A percentile compares a stretch with the other conserved stretches of the same genome.
phyloP scores from a whole-genome alignment of 1,140 invertebrate species.

The Akabosia matsudoensis region DNA sequence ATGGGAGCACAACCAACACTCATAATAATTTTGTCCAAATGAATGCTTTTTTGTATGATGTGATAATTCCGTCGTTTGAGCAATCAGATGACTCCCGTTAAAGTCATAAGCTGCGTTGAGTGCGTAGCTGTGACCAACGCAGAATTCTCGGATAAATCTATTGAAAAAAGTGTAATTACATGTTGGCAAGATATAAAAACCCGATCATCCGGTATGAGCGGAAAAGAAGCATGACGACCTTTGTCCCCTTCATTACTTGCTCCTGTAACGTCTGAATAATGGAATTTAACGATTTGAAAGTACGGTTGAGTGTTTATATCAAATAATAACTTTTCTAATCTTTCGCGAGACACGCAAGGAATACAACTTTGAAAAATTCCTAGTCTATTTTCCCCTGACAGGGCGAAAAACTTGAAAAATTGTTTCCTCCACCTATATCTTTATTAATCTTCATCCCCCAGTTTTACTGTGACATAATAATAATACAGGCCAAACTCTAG shows the following conservation, averaged over 20 bases:
- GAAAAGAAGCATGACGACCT: too few species aligned
- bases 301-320: neutral
- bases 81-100: neutral
- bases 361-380: neutral
- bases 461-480: constrained; percentile 10
- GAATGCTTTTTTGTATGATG: constrained; percentile 1
- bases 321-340: neutral
- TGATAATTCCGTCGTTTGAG: constrained; percentile 12
- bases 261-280: too few species aligned
- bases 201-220: neutral
- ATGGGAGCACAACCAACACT: neutral
- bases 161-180: constrained; percentile 5
- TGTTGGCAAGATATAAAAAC: neutral
- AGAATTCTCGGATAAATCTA: neutral
- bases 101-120: neutral
- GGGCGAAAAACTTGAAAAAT: constrained; percentile 17
- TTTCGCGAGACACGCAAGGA: neutral
- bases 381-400: neutral
- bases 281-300: too few species aligned
- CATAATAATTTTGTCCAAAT: neutral
- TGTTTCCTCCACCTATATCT: constrained; percentile 15
- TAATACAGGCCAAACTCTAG: neutral
- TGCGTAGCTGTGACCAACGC: neutral
- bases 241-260: too few species aligned
- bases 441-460: constrained; percentile 9